Base-by-base conservation (phyloP, 2,113 vertebrate genomes). In the Coptodon bakossiorum region DNA sequence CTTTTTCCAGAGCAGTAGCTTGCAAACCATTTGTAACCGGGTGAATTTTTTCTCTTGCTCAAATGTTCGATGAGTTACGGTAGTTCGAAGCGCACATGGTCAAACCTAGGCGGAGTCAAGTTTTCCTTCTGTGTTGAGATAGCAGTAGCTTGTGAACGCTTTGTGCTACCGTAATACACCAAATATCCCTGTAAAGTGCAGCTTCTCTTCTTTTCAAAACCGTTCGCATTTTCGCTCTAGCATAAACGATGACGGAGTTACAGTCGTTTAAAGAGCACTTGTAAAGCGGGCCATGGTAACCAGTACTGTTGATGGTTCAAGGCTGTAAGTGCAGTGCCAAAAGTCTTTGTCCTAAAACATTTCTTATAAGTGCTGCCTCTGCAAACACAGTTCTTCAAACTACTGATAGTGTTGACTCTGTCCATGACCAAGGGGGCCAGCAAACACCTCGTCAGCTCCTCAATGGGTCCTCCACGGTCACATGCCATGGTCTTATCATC, bases 401-500 rank as follows among this genome's bases (percentile, higher is more conserved):
- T 16, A 24, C 66, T 19, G 2, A 6, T 52, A 11, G 27, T 2
- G 7, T 14, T 54, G 56, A 56, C 19, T 6, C 63, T 2, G 4
- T 48, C 19, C 6, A 16, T 14, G 11, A 13, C 48, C 27, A 8
- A 9, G 53, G 19, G 38, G 19, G 19, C 7, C 52, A 12, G 43
- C 4, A 4, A 19, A 12, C 4, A 4, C 9, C 56, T 34, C 43
- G 79, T 61, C 36, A 3, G 53, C 57, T 54, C 31, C 53, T 59
- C 63, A 17, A 6, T 24, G 53, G 24, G 76, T 79, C 73, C 73
- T 24, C 81, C 5, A 24, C 13, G 13, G 86, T 63, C 71, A 87
- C 71, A 83, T 19, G 81, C 40, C 40, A 24, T 36, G 38, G 16
- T 89, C 93, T 95, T 95, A 96, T 96, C 94, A 92, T 85, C 81